Evolutionary conservation across 2,888 invertebrate species (phyloP).

Genomic region (Spisula solida): DNA sequence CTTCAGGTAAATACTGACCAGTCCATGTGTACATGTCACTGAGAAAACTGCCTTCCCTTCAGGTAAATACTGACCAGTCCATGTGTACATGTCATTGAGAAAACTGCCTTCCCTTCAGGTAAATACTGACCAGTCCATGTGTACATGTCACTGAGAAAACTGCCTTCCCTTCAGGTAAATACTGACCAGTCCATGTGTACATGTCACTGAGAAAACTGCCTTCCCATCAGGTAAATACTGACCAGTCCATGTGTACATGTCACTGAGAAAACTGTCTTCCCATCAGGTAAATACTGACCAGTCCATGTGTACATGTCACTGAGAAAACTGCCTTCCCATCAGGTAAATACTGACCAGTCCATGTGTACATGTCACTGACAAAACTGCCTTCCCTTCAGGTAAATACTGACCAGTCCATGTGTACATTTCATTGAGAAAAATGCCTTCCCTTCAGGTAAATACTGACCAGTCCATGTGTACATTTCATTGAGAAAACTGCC

Average conservation of each 20-base stretch:
- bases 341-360: neutral
- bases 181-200: too few relatives aligned
- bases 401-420: neutral
- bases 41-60: conserved; percentile 62
- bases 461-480: neutral
- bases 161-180: conserved; percentile 61
- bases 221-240: too few relatives aligned
- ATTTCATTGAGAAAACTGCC: conserved; percentile 57
- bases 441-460: too few relatives aligned
- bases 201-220: too few relatives aligned
- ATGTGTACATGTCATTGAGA: too few relatives aligned
- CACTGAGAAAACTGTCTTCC: conserved; percentile 60
- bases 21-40: conserved; percentile 51
- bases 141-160: conserved; percentile 59
- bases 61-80: conserved; percentile 30
- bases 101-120: too few relatives aligned
- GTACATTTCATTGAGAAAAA: too few relatives aligned
- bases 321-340: too few relatives aligned
- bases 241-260: conserved; percentile 41
- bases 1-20: neutral
- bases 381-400: conserved; percentile 65
- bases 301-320: too few relatives aligned
- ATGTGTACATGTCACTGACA: conserved; percentile 55
- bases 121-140: neutral
- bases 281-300: conserved; percentile 45